Percentiles rank a stretch among this genome's conserved stretches.
These are phyloP conservation scores for Pelecanus crispus DNA, from an alignment of 2,113 vertebrate species.

Conservation along the genomic window DNA sequence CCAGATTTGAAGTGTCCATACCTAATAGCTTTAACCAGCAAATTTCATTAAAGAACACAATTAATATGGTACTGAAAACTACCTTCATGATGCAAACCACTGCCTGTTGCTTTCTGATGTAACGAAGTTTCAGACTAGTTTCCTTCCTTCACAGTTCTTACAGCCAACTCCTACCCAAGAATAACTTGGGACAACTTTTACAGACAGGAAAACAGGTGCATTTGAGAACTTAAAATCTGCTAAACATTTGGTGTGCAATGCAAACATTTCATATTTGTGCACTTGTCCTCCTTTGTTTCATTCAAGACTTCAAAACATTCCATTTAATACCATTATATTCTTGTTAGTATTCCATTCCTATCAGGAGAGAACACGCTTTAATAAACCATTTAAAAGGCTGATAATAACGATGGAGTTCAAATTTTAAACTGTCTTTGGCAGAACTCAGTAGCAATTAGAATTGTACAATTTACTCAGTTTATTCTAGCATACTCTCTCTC, in stretches of 20 bases:
- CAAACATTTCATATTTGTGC: conserved; percentile 16
- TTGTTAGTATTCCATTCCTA: conserved; percentile 9
- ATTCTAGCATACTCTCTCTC: not conserved
- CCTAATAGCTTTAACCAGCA: not conserved
- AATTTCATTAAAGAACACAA: not conserved
- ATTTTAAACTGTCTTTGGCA: conserved; percentile 21
- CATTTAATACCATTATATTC: conserved; percentile 11
- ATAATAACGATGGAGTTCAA: conserved; percentile 18
- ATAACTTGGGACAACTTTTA: conserved; percentile 12
- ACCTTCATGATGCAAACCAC: not conserved
- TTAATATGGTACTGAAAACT: not conserved
- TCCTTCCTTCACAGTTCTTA: not conserved
- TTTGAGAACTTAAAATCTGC: conserved; percentile 11
- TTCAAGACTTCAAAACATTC: not conserved
- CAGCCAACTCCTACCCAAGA: conserved; percentile 13
- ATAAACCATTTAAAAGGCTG: conserved; percentile 33
- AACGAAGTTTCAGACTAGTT: not conserved
- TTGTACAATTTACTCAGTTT: not conserved
- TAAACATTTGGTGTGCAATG: not conserved
- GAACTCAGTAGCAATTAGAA: conserved; percentile 41
- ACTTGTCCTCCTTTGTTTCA: conserved; percentile 8
- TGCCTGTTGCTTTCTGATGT: not conserved
- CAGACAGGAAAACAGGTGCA: conserved; percentile 1
- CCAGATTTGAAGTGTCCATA: not conserved
- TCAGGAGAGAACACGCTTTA: conserved; percentile 3